phyloP scores from a whole-genome alignment of 2,888 invertebrate species.

The Macrosoma leucophasiata region DNA sequence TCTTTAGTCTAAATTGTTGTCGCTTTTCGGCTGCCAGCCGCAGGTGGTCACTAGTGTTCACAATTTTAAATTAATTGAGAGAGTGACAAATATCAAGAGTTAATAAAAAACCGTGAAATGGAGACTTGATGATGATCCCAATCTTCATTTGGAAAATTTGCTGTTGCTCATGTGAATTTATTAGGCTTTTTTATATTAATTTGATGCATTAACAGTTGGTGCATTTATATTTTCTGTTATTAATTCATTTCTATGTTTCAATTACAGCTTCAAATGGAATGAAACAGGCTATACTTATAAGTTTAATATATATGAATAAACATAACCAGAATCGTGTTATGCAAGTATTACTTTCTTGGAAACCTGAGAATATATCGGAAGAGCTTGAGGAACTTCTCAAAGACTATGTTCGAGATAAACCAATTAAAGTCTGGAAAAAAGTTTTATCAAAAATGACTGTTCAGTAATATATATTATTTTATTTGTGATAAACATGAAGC shows the following conservation, averaged over 20 bases:
- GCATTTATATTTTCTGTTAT: not conserved
- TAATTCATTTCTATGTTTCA: constrained; percentile 13
- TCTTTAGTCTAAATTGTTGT: no score
- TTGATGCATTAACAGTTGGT: not conserved
- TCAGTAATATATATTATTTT: no score
- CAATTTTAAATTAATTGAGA: no score
- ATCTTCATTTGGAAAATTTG: no score
- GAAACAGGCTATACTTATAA: constrained; percentile 53
- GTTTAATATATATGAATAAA: constrained; percentile 50
- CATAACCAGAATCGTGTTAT: constrained; percentile 41
- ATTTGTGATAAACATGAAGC: no score
- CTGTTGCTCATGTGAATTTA: no score
- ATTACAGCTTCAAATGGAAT: constrained; percentile 47
- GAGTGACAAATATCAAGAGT: no score
- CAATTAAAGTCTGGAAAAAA: constrained; percentile 44
- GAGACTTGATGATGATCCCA: no score
- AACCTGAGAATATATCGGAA: constrained; percentile 39
- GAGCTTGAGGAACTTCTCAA: constrained; percentile 41
- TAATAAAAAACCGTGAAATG: no score
- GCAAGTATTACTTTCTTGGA: constrained; percentile 44
- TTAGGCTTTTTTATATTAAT: not conserved
- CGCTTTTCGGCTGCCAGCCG: no score
- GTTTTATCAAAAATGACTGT: constrained; percentile 35
- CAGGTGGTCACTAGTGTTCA: no score
- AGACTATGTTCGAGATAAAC: constrained; percentile 45